Percentiles rank a stretch among this genome's conserved stretches.
phyloP scores from a whole-genome alignment of 2,888 invertebrate genomes.

The Dexiosoma caninum region DNA sequence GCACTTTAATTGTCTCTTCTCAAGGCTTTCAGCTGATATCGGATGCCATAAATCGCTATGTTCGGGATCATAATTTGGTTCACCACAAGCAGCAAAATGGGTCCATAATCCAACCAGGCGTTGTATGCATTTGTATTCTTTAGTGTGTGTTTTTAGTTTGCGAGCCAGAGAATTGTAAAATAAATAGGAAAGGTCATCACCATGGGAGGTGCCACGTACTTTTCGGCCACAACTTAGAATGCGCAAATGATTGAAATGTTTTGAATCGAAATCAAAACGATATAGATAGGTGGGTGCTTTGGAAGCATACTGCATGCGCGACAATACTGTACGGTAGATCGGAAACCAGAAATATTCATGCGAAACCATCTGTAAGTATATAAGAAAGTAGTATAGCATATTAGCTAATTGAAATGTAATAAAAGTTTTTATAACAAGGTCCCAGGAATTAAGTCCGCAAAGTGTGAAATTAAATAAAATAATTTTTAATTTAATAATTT shows the following conservation, averaged over 20 bases:
- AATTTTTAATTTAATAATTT: no score
- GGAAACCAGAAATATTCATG: constrained; percentile 78
- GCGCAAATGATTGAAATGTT: constrained; percentile 76
- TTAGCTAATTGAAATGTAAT: no score
- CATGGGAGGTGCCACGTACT: constrained; percentile 76
- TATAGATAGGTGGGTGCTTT: constrained; percentile 75
- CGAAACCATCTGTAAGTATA: constrained; percentile 72
- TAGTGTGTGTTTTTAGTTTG: constrained; percentile 71
- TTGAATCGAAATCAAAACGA: constrained; percentile 77
- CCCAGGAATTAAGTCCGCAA: no score
- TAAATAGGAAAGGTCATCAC: constrained; percentile 76
- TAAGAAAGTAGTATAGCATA: no score
- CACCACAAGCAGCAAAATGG: constrained; percentile 73
- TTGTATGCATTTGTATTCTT: constrained; percentile 76
- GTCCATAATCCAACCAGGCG: constrained; percentile 75
- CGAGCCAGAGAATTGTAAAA: constrained; percentile 76
- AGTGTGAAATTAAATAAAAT: no score
- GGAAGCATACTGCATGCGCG: constrained; percentile 71
- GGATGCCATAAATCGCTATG: constrained; percentile 72
- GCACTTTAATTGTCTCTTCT: constrained; percentile 74
- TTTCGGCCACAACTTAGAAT: constrained; percentile 76
- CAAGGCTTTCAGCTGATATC: constrained; percentile 66
- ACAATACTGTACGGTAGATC: constrained; percentile 75
- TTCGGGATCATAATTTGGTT: constrained; percentile 74
- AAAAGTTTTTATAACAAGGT: no score